A percentile compares a stretch with the other conserved stretches of the same genome.
phyloP scores from a whole-genome alignment of 2,797 vertebrate species.

The Tragelaphus oryx region DNA sequence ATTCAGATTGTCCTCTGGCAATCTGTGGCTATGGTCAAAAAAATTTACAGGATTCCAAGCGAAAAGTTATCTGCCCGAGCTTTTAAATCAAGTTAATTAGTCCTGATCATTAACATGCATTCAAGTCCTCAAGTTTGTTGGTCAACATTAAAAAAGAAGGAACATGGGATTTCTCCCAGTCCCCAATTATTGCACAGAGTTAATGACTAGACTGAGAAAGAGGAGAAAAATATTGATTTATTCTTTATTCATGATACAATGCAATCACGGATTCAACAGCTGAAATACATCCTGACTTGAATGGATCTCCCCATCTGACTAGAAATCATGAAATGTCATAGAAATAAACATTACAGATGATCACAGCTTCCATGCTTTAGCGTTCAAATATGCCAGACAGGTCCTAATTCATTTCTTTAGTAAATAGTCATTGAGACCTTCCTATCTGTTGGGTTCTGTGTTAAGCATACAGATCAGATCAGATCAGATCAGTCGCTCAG shows the following conservation, averaged over 20 bases:
- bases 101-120: slow-evolving; percentile 34
- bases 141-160: slow-evolving; percentile 43
- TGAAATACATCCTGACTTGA: slow-evolving; percentile 30
- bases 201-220: slow-evolving; percentile 46
- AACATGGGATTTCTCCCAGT: slow-evolving; percentile 30
- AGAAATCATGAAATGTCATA: slow-evolving; percentile 18
- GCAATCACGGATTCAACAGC: slow-evolving; percentile 32
- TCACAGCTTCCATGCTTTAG: background rate
- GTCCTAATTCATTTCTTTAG: background rate
- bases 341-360: slow-evolving; percentile 7
- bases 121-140: slow-evolving; percentile 52
- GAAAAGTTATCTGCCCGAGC: background rate
- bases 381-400: background rate
- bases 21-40: background rate
- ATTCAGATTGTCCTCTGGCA: background rate
- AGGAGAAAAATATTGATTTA: slow-evolving; percentile 42
- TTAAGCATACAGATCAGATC: background rate
- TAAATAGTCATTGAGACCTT: background rate
- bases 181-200: slow-evolving; percentile 36
- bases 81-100: slow-evolving; percentile 37
- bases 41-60: slow-evolving; percentile 13
- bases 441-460: background rate
- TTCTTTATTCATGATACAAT: slow-evolving; percentile 51
- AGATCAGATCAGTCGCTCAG: too few species aligned
- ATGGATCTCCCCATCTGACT: background rate